Percentiles rank a stretch among this genome's conserved stretches.
Conservation (phyloP, 30 jellyfish, hydroid and myxozoan genomes). For the Cassiopea xamachana region DNA sequence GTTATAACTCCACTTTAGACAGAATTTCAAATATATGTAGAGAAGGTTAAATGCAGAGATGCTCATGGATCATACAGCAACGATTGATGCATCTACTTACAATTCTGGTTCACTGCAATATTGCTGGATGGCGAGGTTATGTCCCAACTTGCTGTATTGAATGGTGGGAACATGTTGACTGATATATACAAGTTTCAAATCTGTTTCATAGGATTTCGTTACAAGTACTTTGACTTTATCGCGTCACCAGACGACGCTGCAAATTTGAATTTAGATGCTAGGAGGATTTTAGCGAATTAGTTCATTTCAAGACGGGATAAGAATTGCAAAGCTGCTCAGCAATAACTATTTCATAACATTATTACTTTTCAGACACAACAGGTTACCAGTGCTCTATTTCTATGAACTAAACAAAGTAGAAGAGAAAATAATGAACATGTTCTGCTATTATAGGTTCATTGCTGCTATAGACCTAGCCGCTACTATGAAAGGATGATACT, state of each 20-base stretch:
- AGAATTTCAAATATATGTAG: no score
- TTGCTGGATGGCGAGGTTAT: not conserved
- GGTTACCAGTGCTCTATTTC: not conserved
- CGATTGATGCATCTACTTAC: not conserved
- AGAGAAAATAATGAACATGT: no score
- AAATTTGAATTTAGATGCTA: not conserved
- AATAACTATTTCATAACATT: not conserved
- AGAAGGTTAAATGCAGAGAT: no score
- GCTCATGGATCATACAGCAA: not conserved
- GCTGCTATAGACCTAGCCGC: no score
- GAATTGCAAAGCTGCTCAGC: not conserved
- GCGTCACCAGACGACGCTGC: not conserved
- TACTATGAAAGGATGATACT: no score
- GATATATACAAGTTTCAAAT: not conserved
- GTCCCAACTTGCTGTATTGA: constrained; percentile 25
- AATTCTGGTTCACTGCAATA: not conserved
- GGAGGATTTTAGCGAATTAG: not conserved
- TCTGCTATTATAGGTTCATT: no score
- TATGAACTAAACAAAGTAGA: no score
- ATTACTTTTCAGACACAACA: not conserved
- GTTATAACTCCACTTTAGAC: no score
- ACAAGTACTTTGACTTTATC: not conserved
- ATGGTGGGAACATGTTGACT: not conserved
- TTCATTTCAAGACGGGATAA: not conserved
- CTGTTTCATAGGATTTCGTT: not conserved